Evolutionary conservation across 2,113 vertebrate genomes (phyloP).

Genomic region (Cynopterus brachyotis): DNA sequence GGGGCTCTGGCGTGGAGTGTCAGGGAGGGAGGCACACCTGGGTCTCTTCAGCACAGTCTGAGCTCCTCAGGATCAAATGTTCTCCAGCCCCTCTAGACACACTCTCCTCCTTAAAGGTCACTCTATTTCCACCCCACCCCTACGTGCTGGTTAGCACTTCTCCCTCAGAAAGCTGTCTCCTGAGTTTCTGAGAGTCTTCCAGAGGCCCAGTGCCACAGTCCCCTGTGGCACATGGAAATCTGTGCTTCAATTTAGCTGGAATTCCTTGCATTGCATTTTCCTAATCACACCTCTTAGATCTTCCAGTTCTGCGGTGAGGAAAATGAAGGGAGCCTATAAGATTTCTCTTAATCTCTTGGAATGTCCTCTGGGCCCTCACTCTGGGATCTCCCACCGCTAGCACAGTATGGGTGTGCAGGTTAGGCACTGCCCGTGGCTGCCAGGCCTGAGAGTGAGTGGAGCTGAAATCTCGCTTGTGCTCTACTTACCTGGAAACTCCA

Average conservation of each 20-base stretch:
- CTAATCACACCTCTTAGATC: neutral
- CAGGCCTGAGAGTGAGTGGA: neutral
- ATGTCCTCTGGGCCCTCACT: too few species aligned
- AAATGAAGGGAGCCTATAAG: neutral
- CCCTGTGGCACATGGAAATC: neutral
- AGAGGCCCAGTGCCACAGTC: neutral
- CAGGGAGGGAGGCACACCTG: rapidly evolving
- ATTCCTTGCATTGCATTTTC: neutral
- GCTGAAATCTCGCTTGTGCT: neutral
- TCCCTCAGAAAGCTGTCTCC: neutral
- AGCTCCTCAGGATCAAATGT: neutral
- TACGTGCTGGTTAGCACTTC: neutral
- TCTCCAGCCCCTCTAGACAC: neutral
- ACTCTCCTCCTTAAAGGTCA: neutral
- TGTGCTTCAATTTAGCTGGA: neutral
- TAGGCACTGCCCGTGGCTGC: neutral
- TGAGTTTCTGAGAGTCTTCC: neutral
- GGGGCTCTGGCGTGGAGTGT: rapidly evolving
- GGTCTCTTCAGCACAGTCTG: neutral
- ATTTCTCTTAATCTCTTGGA: neutral
- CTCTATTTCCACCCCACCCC: neutral
- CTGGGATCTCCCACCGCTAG: neutral
- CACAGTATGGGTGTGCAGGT: neutral
- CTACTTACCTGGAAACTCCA: neutral
- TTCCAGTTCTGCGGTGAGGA: neutral